Conservation (phyloP, 2,888 invertebrate species). For the Mamestra brassicae region DNA sequence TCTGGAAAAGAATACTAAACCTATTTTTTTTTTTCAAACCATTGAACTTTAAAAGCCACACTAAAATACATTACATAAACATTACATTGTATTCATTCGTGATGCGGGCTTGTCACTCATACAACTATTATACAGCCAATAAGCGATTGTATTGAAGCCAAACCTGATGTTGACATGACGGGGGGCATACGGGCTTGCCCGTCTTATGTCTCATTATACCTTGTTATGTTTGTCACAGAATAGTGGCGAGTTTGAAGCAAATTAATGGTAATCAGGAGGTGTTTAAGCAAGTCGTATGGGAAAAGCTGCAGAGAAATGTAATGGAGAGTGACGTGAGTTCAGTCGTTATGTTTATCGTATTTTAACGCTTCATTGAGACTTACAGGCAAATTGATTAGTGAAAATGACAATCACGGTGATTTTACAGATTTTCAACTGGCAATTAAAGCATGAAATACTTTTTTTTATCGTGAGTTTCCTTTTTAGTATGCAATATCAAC, state of each 20-base stretch:
- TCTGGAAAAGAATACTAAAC: neutral
- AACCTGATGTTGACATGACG: constrained; percentile 76
- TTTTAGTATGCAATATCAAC: too few species aligned
- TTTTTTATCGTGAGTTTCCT: too few species aligned
- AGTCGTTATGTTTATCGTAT: too few species aligned
- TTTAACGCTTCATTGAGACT: too few species aligned
- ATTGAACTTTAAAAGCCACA: neutral
- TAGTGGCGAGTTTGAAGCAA: constrained; percentile 37
- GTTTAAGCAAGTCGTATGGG: neutral
- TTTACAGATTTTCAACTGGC: too few species aligned
- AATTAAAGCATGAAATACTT: too few species aligned
- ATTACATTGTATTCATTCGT: constrained; percentile 58
- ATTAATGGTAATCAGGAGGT: constrained; percentile 50
- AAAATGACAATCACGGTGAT: too few species aligned
- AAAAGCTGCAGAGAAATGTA: neutral
- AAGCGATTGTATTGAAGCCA: constrained; percentile 64
- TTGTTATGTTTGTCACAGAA: constrained; percentile 64
- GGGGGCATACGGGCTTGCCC: constrained; percentile 77
- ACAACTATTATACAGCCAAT: constrained; percentile 66
- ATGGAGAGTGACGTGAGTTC: constrained; percentile 11
- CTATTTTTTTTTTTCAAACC: neutral
- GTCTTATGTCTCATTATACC: constrained; percentile 69
- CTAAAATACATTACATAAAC: constrained; percentile 3
- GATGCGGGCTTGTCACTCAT: constrained; percentile 68
- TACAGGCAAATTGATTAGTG: too few species aligned